Base-by-base conservation (phyloP, 2,888 invertebrate genomes). In the Pyrochroa serraticornis region DNA sequence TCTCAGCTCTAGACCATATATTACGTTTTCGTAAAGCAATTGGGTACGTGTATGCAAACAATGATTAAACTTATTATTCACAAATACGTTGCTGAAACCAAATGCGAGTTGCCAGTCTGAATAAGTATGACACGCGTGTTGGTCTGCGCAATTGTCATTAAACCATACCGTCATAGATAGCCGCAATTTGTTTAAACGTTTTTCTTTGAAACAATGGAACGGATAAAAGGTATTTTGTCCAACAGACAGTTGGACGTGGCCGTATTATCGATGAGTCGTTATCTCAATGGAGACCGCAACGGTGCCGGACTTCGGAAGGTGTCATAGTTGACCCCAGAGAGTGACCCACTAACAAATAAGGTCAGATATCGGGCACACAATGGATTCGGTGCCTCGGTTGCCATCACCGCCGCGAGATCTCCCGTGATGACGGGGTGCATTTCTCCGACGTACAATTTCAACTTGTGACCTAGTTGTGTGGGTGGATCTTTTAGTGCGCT, bases 391-490 rank as follows among this genome's bases (percentile, higher is more conserved):
- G 50, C 56, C 22, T 22, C 52, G 59, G 54, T 37, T 37, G 9
- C 45, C 41, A 34, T 35, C 41, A 22, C 34, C 32, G 38, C 49
- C 10, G 12, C 36, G n/a, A 10, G 22, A 56, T 49, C 46, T 45
- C 33, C 14, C 13, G 36, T 10, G 34, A n/a, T 22, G 31, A 10
- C 54, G 57, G 61, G 66, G 63, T 65, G 65, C 59, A 60, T 66
- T 69, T 66, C 62, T 64, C 63, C 61, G 58, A 48, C 63, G 65
- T 62, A 69, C 66, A 62, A 66, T 67, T 60, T 63, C 60, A 62
- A 65, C 65, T 60, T 69, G 67, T 77, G 77, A 77, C 79, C 78
- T 67, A 78, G 74, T 75, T 77, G 76, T 75, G 77, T 77, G 74
- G 77, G 78, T 77, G 77, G 75, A 68, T 66, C 63, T 47, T 60